Percentiles rank a stretch among this genome's conserved stretches.
phyloP scores from a whole-genome alignment of 2,113 vertebrate species.

The Salvator merianae region DNA sequence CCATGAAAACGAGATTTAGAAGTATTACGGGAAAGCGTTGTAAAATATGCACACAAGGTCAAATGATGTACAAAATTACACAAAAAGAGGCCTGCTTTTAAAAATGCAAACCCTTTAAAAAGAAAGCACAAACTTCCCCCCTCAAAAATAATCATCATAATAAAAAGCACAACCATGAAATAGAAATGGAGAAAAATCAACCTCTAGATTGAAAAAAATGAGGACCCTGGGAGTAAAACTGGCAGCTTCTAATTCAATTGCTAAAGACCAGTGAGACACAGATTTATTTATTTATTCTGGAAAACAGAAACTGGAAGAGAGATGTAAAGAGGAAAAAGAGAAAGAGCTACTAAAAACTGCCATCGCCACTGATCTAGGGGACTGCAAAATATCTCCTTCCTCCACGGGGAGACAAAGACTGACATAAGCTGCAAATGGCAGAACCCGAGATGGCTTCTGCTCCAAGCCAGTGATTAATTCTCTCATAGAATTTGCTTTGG shows the following conservation, averaged over 20 bases:
- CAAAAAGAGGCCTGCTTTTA: too few species aligned
- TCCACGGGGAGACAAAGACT: conserved; percentile 17
- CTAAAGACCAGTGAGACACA: neutral
- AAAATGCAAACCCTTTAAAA: too few species aligned
- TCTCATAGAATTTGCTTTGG: conserved; percentile 59
- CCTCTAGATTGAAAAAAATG: too few species aligned
- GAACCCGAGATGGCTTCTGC: conserved; percentile 18
- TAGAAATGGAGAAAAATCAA: too few species aligned
- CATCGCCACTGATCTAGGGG: conserved; percentile 47
- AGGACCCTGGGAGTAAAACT: too few species aligned
- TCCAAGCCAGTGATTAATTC: conserved; percentile 60
- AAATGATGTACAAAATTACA: too few species aligned
- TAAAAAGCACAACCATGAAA: too few species aligned
- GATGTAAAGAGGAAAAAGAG: conserved; percentile 6
- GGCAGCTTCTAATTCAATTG: neutral
- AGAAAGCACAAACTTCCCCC: too few species aligned
- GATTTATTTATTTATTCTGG: neutral
- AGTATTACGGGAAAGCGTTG: too few species aligned
- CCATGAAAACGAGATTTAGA: too few species aligned
- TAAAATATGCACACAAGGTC: too few species aligned
- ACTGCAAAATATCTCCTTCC: conserved; percentile 41
- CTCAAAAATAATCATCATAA: too few species aligned
- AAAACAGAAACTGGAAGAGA: neutral
- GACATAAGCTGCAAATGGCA: conserved; percentile 42
- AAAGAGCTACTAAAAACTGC: conserved; percentile 38